Base-by-base conservation (phyloP, 1,140 invertebrate species). In the Megalonaias nervosa region DNA sequence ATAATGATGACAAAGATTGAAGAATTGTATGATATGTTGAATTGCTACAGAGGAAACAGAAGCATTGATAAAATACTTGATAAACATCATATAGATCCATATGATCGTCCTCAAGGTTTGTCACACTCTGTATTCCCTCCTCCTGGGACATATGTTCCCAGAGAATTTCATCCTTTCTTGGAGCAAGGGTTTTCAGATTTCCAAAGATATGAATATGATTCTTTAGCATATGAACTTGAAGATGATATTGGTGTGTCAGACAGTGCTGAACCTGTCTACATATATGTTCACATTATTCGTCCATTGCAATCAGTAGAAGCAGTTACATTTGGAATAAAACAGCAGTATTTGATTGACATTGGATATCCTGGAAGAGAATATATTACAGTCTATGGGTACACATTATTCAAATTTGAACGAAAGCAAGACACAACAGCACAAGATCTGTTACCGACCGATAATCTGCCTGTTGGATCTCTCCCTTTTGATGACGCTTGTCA, bases 181-280 rank as follows among this genome's bases (percentile, higher is more conserved):
- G 75, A 70, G 23, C 67, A 71, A 66, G 56, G 61, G n/a, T 71
- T 77, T 21, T 19, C 13, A 15, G 68, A 67, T 2, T 77, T 77
- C 87, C 55, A 31, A 38, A 56, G 71, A 26, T 64, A 80, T 38
- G 69, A 77, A 69, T 82, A 80, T 13, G 81, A 84, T 38, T 83
- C 83, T 77, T 81, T 86, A 12, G 86, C 81, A 6, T 81, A 68
- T 74, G 85, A 88, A 75, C 26, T 86, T 4, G 81, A 82, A n/a
- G 84, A 87, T 68, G 82, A 77, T n/a, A 17, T 31, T n/a, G 9
- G 57, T 31, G 26, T 71, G 23, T 59, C 68, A 48, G 48, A 38
- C 38, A 57, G n/a, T 4, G 38, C 60, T 64, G 72, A 76, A 62
- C 23, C 23, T 62, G 23, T 62, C 19, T 62, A 62, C 23, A 23